Percentiles rank a stretch among this genome's conserved stretches.
phyloP scores from a whole-genome alignment of 1,140 invertebrate species.

The Drosophila suzukii region DNA sequence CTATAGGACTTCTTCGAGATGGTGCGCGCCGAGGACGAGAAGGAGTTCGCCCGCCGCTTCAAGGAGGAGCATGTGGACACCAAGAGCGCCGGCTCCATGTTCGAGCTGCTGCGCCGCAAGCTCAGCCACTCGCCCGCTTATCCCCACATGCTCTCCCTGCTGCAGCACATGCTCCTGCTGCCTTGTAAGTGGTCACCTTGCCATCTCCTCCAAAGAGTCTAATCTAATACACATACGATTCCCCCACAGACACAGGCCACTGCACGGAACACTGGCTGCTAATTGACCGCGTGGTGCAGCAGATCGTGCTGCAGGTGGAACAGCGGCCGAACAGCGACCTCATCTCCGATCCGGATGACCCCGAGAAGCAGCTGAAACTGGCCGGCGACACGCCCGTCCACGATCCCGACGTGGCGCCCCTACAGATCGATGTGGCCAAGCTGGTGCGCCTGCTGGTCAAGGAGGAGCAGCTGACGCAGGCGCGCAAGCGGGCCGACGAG shows the following conservation, averaged over 20 bases:
- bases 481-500: conserved; percentile 93
- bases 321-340: conserved; percentile 82
- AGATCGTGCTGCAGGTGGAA: conserved; percentile 94
- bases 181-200: conserved; percentile 89
- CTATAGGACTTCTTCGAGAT: conserved; percentile 97
- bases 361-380: conserved; percentile 61
- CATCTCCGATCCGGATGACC: conserved; percentile 71
- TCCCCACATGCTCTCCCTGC: conserved; percentile 95
- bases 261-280: conserved; percentile 96
- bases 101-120: conserved; percentile 95
- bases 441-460: conserved; percentile 96
- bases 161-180: conserved; percentile 95
- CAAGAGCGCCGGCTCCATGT: conserved; percentile 97
- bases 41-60: conserved; percentile 95
- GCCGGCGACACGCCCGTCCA: conserved; percentile 83
- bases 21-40: conserved; percentile 98
- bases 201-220: conserved; percentile 44
- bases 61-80: conserved; percentile 97
- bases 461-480: conserved; percentile 96
- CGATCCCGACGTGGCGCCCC: conserved; percentile 93
- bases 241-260: conserved; percentile 89
- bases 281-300: conserved; percentile 97
- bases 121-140: conserved; percentile 96
- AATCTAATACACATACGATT: background rate
- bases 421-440: conserved; percentile 96